Base-by-base conservation (phyloP, 2,797 vertebrate genomes). In the Hypotaenidia okinawae region DNA sequence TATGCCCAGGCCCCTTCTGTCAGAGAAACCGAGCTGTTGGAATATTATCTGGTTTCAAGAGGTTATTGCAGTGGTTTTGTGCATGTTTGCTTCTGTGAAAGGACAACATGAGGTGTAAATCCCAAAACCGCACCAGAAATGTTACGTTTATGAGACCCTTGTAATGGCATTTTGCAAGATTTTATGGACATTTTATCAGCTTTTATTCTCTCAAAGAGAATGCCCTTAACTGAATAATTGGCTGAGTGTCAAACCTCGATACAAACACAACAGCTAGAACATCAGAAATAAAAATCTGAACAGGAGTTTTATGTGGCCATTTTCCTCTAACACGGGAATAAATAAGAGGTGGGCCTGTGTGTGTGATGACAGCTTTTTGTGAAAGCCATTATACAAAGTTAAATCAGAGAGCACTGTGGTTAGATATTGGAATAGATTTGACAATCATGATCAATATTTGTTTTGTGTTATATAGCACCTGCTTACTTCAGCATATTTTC, bases 41-140 rank as follows among this genome's bases (percentile, higher is more conserved):
- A 95, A 95, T 95, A 97, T 97, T 97, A 97, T 98, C 98, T 98
- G 97, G 97, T 98, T 97, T 95, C 90, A 92, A 96, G 97, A 96
- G 96, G 95, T 98, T 97, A 97, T 96, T 98, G 82, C 92, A 85
- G 94, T 96, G 95, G 84, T 92, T 97, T 92, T 95, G 91, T 94
- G 63, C 72, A 8, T 90, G 85, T 96, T 95, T 97, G 93, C 95
- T 85, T 97, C 96, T 72, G 49, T 75, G 82, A 94, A 95, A 92
- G 87, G 90, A 95, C 95, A 96, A 94, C 74, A 74, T 66, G 92
- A 96, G 92, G 96, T 97, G 88, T 97, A 97, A 97, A 97, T 97
- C 89, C 93, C 87, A 45, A 92, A 97, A 95, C 81, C 90, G 72
- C 85, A 88, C 87, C n/a, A 70, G 92, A 67, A 94, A 70, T 30